Base-by-base conservation (phyloP, 2,888 invertebrate species). In the Acrocera orbiculus region DNA sequence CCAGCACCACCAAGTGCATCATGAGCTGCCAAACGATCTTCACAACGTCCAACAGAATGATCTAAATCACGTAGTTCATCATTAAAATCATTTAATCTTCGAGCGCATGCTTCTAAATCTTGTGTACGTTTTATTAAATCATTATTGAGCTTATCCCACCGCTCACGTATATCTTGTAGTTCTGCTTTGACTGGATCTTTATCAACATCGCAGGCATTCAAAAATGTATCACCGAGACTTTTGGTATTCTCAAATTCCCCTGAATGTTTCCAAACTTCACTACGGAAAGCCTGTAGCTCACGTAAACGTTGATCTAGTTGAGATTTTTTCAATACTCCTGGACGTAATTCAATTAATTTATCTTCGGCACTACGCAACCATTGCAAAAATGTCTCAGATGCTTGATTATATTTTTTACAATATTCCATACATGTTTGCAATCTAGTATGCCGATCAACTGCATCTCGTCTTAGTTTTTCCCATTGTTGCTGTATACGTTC, bases 111-210 rank as follows among this genome's bases (percentile, higher is more conserved):
- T 58, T 93, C 92, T 34, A 61, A 51, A 40, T 57, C 58, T 37
- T 60, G 57, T 6, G 59, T 54, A 5, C 58, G 51, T 9, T 50
- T 46, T 36, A 56, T 49, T 5, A 58, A 45, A 66, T 77, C 83
- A 49, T 85, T 83, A 58, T 89, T 89, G 7, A 95, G 67, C 47
- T 73, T 73, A 50, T 93, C 89, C 93, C 93, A 93, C 44, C 87
- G 67, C 42, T 78, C 76, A 58, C 82, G 86, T 57, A 90, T 72
- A 44, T 70, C 70, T 44, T 76, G 70, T 4, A 93, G 63, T 50
- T 87, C 81, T 25, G 73, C 74, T 51, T 83, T 76, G 2, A 95
- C 82, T 3, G 81, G 72, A 30, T 90, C 89, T 52, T 90, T 86
- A 51, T 93, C 92, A 32, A 80, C 74, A 52, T 93, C 92, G 46